These are phyloP conservation scores for Zhengitettix transpicula DNA, from an alignment of 2,888 invertebrate species.

Conservation along the genomic window DNA sequence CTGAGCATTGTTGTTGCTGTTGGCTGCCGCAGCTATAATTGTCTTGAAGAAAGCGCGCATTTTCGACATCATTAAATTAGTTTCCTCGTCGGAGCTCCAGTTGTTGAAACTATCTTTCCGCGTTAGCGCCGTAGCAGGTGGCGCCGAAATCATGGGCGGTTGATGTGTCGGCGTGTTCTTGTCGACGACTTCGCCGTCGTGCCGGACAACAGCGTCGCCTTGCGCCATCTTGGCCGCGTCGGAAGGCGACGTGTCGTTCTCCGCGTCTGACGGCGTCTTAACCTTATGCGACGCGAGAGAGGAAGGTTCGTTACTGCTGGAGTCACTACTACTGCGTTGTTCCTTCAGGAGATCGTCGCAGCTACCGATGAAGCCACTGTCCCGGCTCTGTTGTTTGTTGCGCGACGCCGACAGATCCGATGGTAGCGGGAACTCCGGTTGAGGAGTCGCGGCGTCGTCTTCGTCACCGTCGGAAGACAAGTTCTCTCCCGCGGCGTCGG, in stretches of 20 bases:
- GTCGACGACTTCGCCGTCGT: not conserved
- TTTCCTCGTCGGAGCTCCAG: slow-evolving; percentile 88
- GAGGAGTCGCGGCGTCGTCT: slow-evolving; percentile 45
- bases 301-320: not conserved
- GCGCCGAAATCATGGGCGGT: slow-evolving; percentile 29
- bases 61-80: slow-evolving; percentile 88
- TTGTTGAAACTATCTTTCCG: slow-evolving; percentile 84
- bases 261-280: not conserved
- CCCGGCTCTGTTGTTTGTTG: slow-evolving; percentile 67
- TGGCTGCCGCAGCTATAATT: slow-evolving; percentile 50
- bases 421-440: slow-evolving; percentile 40
- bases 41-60: slow-evolving; percentile 87
- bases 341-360: slow-evolving; percentile 69
- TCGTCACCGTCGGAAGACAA: slow-evolving; percentile 27
- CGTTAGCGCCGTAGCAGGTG: slow-evolving; percentile 40
- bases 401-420: slow-evolving; percentile 25
- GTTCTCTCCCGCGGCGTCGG: not conserved
- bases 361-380: slow-evolving; percentile 78
- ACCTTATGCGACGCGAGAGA: not conserved
- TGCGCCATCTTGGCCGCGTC: not conserved
- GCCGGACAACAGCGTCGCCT: not conserved
- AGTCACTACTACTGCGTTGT: slow-evolving; percentile 18
- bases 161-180: too few species aligned
- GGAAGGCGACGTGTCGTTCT: not conserved
- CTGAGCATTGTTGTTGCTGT: slow-evolving; percentile 17